These are phyloP conservation scores for Drosophila conformis DNA, from an alignment of 2,888 invertebrate species.

Conservation along the genomic window DNA sequence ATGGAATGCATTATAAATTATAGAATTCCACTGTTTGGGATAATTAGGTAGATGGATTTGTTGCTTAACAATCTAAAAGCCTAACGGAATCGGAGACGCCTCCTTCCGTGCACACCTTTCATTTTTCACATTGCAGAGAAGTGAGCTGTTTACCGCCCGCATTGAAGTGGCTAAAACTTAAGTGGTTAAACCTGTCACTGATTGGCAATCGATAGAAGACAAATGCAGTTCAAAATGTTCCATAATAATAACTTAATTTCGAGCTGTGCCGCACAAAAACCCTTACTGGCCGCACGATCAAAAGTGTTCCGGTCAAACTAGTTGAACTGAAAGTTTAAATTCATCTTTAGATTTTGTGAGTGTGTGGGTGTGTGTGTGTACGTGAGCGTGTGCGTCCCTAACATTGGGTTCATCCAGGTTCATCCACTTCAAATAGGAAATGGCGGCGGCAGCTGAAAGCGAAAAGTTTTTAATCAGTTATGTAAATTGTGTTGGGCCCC, in stretches of 20 bases:
- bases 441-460: constrained; percentile 42
- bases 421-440: constrained; percentile 54
- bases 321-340: constrained; percentile 29
- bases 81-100: background rate
- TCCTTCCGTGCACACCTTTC: background rate
- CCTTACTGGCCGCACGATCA: constrained; percentile 7
- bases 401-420: constrained; percentile 9
- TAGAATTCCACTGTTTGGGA: background rate
- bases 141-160: constrained; percentile 3
- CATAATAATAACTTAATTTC: constrained; percentile 66
- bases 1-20: background rate
- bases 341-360: background rate
- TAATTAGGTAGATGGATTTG: background rate
- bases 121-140: background rate
- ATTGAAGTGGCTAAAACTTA: constrained; percentile 5
- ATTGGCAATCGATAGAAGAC: constrained; percentile 46
- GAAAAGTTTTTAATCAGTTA: constrained; percentile 79
- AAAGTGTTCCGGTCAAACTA: constrained; percentile 36
- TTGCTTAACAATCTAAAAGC: background rate
- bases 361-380: background rate
- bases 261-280: background rate
- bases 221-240: constrained; percentile 45
- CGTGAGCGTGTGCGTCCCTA: background rate
- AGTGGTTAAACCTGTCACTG: constrained; percentile 33
- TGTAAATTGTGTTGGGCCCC: constrained; percentile 68